These are phyloP conservation scores for Indicator indicator DNA, from an alignment of 2,113 vertebrate genomes.

Conservation along the genomic window DNA sequence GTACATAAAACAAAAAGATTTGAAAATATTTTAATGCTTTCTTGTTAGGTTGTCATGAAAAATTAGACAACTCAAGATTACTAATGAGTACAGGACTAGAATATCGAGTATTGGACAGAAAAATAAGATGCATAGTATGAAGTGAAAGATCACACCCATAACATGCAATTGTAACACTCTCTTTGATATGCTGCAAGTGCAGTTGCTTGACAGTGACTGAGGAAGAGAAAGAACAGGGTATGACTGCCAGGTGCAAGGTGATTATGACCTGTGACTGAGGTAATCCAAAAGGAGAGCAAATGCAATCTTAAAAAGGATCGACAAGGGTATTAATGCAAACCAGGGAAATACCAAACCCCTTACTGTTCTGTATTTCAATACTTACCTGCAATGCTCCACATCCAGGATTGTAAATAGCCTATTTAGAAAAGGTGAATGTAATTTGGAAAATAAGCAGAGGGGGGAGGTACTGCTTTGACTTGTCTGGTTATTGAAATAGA, in stretches of 20 bases:
- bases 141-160: background rate
- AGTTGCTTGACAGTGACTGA: background rate
- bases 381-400: background rate
- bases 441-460: background rate
- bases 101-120: background rate
- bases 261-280: background rate
- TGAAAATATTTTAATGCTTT: background rate
- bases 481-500: background rate
- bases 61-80: background rate
- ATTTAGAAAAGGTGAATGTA: background rate
- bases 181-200: background rate
- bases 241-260: background rate
- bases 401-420: background rate
- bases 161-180: background rate
- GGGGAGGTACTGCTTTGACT: background rate
- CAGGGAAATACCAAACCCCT: background rate
- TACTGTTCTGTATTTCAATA: background rate
- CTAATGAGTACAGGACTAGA: background rate
- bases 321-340: background rate
- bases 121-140: background rate
- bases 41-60: background rate
- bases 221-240: background rate
- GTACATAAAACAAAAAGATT: background rate
- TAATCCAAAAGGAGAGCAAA: background rate
- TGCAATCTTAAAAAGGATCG: background rate